Percentiles rank a stretch among this genome's conserved stretches.
Conservation (phyloP, 1,140 invertebrate genomes). For the Pteromalus puparum region DNA sequence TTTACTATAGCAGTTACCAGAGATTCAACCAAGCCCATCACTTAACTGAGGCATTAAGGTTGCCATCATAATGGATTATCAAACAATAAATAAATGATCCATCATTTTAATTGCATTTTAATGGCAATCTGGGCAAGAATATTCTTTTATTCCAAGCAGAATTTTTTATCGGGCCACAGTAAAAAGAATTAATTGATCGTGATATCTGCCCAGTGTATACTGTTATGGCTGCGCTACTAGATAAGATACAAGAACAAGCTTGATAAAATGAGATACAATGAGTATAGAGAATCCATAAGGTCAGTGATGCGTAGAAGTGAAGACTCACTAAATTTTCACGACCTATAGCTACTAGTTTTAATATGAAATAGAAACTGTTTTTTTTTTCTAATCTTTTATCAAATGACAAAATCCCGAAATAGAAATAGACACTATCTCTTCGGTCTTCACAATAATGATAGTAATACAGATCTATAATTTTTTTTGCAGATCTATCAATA, state of each 20-base stretch:
- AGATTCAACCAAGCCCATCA: not conserved
- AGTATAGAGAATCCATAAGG: not conserved
- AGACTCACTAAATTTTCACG: not conserved
- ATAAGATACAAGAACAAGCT: conserved; percentile 49
- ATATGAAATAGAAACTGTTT: not conserved
- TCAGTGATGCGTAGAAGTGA: not conserved
- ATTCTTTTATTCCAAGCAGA: not conserved
- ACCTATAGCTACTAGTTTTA: not conserved
- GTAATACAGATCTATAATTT: not conserved
- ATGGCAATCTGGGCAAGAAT: not conserved
- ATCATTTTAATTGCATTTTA: not conserved
- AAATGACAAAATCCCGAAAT: not conserved
- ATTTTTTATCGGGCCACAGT: not conserved
- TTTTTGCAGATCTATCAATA: conserved; percentile 46
- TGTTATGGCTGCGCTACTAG: conserved; percentile 10
- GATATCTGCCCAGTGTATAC: conserved; percentile 16
- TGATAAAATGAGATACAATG: conserved; percentile 24
- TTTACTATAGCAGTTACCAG: not conserved
- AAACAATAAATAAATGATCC: not conserved
- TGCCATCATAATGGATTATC: not conserved
- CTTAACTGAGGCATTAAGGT: conserved; percentile 5
- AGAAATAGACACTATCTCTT: no score
- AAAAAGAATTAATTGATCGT: conserved; percentile 12
- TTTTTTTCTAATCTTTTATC: not conserved
- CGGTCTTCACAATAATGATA: no score